phyloP scores from a whole-genome alignment of 2,888 invertebrate genomes.

The Conus canariensis region DNA sequence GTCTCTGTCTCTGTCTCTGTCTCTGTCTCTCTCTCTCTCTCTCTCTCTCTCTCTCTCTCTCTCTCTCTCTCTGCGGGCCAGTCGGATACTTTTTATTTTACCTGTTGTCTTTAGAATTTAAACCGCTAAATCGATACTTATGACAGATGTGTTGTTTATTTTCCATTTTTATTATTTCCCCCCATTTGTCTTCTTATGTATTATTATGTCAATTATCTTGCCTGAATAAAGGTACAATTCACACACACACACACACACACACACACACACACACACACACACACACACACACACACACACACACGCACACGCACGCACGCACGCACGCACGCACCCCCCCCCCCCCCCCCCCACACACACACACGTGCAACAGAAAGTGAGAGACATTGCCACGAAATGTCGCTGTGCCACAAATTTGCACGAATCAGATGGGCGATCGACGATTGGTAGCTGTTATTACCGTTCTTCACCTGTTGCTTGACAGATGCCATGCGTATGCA shows the following conservation, averaged over 20 bases:
- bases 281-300: not conserved
- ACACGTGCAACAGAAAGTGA: no score
- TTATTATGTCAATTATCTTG: no score
- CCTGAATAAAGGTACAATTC: not conserved
- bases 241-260: conserved; percentile 1
- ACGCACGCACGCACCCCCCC: no score
- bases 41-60: not conserved
- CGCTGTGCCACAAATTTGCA: no score
- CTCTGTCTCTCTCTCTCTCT: not conserved
- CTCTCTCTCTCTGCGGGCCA: not conserved
- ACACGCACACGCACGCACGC: not conserved
- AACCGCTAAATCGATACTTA: no score
- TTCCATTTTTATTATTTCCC: not conserved
- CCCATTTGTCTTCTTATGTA: no score
- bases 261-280: not conserved
- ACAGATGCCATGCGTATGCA: no score
- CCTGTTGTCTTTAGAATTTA: not conserved
- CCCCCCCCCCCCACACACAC: no score
- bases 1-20: not conserved
- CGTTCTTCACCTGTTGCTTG: no score
- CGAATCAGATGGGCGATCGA: no score
- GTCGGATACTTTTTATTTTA: not conserved
- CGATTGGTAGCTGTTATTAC: no score
- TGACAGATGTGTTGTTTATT: not conserved
- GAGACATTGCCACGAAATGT: no score